Percentiles rank a stretch among this genome's conserved stretches.
These are phyloP conservation scores for Trematomus bernacchii DNA, from an alignment of 2,797 vertebrate species.

Conservation along the genomic window DNA sequence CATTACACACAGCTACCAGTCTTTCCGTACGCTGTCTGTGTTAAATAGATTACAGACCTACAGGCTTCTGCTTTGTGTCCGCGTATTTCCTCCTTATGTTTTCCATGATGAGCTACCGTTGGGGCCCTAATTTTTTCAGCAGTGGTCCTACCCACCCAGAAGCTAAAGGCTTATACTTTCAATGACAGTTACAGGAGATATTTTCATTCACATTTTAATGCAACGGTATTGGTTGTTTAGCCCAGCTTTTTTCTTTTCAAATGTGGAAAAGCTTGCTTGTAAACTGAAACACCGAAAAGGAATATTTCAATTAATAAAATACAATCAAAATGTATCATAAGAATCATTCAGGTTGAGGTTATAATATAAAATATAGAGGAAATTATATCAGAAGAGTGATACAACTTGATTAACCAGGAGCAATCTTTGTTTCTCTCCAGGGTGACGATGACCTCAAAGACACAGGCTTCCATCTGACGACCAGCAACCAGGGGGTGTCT, in stretches of 20 bases:
- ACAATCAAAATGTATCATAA: slow-evolving; percentile 9
- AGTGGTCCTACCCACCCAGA: slow-evolving; percentile 60
- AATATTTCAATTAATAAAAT: slow-evolving; percentile 13
- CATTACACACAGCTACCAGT: slow-evolving; percentile 73
- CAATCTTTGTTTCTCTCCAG: slow-evolving; percentile 73
- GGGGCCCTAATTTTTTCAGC: slow-evolving; percentile 71
- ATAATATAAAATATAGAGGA: no score
- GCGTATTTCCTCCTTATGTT: slow-evolving; percentile 76
- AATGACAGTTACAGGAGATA: slow-evolving; percentile 24
- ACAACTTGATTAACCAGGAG: not conserved
- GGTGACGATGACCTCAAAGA: slow-evolving; percentile 97
- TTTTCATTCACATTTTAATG: slow-evolving; percentile 15
- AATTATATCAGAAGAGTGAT: not conserved
- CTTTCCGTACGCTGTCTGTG: slow-evolving; percentile 67
- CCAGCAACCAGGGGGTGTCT: slow-evolving; percentile 95
- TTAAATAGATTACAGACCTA: slow-evolving; percentile 80
- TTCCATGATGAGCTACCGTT: slow-evolving; percentile 76
- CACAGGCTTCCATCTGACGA: slow-evolving; percentile 96
- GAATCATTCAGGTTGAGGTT: not conserved
- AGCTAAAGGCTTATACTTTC: slow-evolving; percentile 31
- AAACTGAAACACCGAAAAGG: slow-evolving; percentile 5
- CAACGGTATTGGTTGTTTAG: slow-evolving; percentile 16
- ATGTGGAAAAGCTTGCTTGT: slow-evolving; percentile 9
- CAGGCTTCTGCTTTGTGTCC: slow-evolving; percentile 73
- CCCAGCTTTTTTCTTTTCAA: slow-evolving; percentile 27